Evolutionary conservation across 2,888 invertebrate genomes (phyloP).

Genomic region (Acanthosoma haemorrhoidale): DNA sequence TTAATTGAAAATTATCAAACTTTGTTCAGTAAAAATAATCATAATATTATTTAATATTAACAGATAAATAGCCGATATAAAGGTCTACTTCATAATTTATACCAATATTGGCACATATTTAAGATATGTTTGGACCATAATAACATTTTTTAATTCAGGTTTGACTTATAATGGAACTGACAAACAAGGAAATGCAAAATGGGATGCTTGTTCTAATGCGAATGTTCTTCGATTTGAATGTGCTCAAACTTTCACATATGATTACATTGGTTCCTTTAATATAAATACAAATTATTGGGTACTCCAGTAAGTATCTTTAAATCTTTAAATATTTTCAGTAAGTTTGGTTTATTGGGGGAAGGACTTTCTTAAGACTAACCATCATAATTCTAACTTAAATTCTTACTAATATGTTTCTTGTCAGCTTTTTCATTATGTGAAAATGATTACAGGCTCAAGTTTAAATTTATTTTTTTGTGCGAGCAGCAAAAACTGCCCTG

Average conservation of each 20-base stretch:
- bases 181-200: slow-evolving; percentile 57
- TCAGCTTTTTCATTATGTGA: too few relatives aligned
- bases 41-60: not conserved
- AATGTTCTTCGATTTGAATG: slow-evolving; percentile 75
- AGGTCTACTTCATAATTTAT: not conserved
- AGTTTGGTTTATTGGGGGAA: too few relatives aligned
- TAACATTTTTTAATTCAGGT: slow-evolving; percentile 55
- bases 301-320: slow-evolving; percentile 56
- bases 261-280: slow-evolving; percentile 88
- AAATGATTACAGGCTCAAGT: too few relatives aligned
- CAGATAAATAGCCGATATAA: not conserved
- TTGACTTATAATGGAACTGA: slow-evolving; percentile 74
- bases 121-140: not conserved
- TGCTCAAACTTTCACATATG: slow-evolving; percentile 69
- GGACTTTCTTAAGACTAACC: too few relatives aligned
- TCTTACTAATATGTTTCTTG: too few relatives aligned
- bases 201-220: slow-evolving; percentile 90
- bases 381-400: too few relatives aligned
- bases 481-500: too few relatives aligned
- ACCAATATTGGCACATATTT: not conserved
- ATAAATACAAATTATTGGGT: slow-evolving; percentile 94
- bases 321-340: not conserved
- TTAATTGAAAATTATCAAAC: not conserved
- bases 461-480: too few relatives aligned
- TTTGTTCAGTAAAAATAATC: not conserved